Percentiles rank a stretch among this genome's conserved stretches.
phyloP scores from a whole-genome alignment of 2,113 vertebrate genomes.

The Gymnarchus niloticus region DNA sequence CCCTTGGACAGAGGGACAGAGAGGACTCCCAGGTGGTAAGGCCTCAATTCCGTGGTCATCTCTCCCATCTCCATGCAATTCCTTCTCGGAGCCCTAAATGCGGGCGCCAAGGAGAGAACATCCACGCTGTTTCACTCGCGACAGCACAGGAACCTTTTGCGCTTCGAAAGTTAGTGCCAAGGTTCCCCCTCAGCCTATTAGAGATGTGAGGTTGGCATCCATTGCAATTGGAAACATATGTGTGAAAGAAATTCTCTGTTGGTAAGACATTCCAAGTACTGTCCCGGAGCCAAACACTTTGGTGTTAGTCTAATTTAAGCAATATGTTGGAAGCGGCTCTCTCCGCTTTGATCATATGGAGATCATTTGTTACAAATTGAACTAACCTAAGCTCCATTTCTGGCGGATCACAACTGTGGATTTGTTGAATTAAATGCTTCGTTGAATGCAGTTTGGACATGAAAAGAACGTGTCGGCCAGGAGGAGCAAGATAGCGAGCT shows the following conservation, averaged over 20 bases:
- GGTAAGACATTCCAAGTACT: constrained; percentile 99
- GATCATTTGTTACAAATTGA: constrained; percentile 99
- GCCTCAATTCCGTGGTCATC: constrained; percentile 65
- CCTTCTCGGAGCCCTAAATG: constrained; percentile 79
- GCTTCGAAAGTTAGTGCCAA: constrained; percentile 93
- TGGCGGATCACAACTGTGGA: constrained; percentile 98
- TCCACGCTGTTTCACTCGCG: constrained; percentile 84
- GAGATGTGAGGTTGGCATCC: constrained; percentile 92
- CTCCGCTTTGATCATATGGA: constrained; percentile 97
- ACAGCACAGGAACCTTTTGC: constrained; percentile 87
- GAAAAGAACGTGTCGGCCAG: constrained; percentile 83
- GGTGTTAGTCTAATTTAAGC: constrained; percentile 99
- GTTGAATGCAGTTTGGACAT: constrained; percentile 96
- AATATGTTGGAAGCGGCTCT: constrained; percentile 96
- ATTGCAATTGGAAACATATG: constrained; percentile 97
- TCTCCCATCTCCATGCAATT: constrained; percentile 77
- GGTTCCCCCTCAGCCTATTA: constrained; percentile 98
- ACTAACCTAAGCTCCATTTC: constrained; percentile 94
- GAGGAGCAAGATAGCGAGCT: constrained; percentile 85
- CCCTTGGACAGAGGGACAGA: constrained; percentile 67
- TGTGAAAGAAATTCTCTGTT: constrained; percentile 94
- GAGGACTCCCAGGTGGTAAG: constrained; percentile 62
- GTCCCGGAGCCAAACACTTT: constrained; percentile 96
- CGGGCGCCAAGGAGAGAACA: constrained; percentile 76
- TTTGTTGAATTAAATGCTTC: constrained; percentile 99